Conservation (phyloP, 2,797 vertebrate species). For the Thamnophis elegans region DNA sequence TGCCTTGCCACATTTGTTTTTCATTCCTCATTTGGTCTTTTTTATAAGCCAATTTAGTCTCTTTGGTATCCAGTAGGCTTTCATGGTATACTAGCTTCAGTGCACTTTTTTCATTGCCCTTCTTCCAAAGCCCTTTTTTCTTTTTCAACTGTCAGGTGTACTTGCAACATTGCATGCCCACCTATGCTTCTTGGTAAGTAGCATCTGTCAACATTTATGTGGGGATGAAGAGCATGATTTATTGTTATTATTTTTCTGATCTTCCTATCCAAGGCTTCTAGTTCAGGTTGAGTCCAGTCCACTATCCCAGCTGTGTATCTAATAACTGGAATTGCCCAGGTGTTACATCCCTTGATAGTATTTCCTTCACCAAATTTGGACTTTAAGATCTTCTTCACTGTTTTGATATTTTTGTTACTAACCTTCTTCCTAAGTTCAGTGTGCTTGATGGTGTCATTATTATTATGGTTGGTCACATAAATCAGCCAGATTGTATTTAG, state of each 20-base stretch:
- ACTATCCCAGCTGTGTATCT: background rate
- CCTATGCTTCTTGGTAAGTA: background rate
- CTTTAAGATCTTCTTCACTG: background rate
- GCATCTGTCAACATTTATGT: background rate
- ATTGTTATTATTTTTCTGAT: background rate
- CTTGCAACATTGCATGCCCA: background rate
- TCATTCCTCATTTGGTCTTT: background rate
- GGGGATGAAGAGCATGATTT: background rate
- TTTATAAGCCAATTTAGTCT: background rate
- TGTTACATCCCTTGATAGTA: background rate
- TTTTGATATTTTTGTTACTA: background rate
- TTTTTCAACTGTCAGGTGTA: background rate
- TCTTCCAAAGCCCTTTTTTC: background rate
- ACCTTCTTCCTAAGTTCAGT: background rate
- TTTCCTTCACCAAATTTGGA: background rate
- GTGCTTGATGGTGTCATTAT: background rate
- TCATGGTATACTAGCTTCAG: background rate
- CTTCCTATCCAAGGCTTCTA: background rate
- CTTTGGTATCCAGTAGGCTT: background rate
- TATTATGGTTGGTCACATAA: background rate
- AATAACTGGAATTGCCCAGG: background rate
- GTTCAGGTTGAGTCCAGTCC: background rate
- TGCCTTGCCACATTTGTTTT: background rate
- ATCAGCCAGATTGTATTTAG: background rate
- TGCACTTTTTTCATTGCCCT: background rate